phyloP scores from a whole-genome alignment of 2,888 invertebrate genomes.

The Taenaris catops region DNA sequence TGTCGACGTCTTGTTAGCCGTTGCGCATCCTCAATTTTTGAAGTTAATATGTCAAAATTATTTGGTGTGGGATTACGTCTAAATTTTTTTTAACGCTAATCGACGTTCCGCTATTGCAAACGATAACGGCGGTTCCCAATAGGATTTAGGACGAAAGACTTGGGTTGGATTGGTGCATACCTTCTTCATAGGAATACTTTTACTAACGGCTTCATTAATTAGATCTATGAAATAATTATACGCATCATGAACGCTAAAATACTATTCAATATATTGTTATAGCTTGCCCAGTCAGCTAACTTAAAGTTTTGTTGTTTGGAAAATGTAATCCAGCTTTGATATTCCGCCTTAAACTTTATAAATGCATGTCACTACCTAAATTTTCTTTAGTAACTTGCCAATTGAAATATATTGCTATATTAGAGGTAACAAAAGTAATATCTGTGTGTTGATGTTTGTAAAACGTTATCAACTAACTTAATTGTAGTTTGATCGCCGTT shows the following conservation, averaged over 20 bases:
- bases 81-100: slow-evolving; percentile 25
- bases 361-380: slow-evolving; percentile 16
- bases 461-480: not conserved
- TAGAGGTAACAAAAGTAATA: slow-evolving; percentile 15
- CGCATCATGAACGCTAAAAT: not conserved
- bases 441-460: slow-evolving; percentile 7
- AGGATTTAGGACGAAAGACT: not conserved
- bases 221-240: not conserved
- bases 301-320: slow-evolving; percentile 12
- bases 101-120: slow-evolving; percentile 24
- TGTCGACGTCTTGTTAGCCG: not conserved
- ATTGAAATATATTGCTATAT: slow-evolving; percentile 14
- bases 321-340: not conserved
- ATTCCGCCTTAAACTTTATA: slow-evolving; percentile 3
- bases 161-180: slow-evolving; percentile 10
- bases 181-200: not conserved
- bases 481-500: no score
- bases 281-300: slow-evolving; percentile 5
- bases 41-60: slow-evolving; percentile 11
- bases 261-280: slow-evolving; percentile 1
- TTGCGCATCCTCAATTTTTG: not conserved
- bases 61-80: slow-evolving; percentile 24
- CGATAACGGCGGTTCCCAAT: slow-evolving; percentile 26
- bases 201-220: slow-evolving; percentile 14
- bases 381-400: slow-evolving; percentile 16